A percentile compares a stretch with the other conserved stretches of the same genome.
Conservation (phyloP, 35 echinoderm and acorn worm species). For the Acanthaster planci region DNA sequence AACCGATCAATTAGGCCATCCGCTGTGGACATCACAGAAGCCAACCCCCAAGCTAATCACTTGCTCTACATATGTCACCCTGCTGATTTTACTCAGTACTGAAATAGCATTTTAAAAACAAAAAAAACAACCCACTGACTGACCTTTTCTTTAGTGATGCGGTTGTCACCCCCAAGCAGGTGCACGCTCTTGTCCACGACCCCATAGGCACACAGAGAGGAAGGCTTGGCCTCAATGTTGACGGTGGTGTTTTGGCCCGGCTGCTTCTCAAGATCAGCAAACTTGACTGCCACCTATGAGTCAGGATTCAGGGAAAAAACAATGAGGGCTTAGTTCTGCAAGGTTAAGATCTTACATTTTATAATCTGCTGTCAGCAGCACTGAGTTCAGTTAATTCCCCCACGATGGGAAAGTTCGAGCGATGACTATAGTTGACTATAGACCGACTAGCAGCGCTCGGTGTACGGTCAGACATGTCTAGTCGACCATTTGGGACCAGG, state of each 20-base stretch:
- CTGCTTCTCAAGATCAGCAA: constrained; percentile 10
- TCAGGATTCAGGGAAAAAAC: neutral
- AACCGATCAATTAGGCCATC: neutral
- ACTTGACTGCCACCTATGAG: constrained; percentile 31
- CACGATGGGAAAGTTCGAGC: too few species aligned
- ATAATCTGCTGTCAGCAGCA: too few species aligned
- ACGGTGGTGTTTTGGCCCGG: constrained; percentile 42
- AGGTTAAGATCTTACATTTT: too few species aligned
- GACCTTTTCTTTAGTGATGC: constrained; percentile 66
- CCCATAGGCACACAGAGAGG: constrained; percentile 77
- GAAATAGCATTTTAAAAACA: neutral
- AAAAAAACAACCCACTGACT: neutral
- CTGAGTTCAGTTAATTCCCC: too few species aligned
- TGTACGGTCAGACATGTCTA: too few species aligned
- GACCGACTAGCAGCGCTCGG: too few species aligned
- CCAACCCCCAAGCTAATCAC: neutral
- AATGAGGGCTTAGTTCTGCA: too few species aligned
- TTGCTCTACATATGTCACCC: neutral
- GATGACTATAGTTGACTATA: too few species aligned
- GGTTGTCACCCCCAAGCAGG: constrained; percentile 69
- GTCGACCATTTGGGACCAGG: too few species aligned
- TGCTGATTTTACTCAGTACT: neutral
- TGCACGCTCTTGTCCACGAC: constrained; percentile 83
- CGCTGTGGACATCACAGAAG: neutral
- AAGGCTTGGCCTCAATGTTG: constrained; percentile 43